Base-by-base conservation (phyloP, 2,888 invertebrate species). In the Lithophane ornitopus region DNA sequence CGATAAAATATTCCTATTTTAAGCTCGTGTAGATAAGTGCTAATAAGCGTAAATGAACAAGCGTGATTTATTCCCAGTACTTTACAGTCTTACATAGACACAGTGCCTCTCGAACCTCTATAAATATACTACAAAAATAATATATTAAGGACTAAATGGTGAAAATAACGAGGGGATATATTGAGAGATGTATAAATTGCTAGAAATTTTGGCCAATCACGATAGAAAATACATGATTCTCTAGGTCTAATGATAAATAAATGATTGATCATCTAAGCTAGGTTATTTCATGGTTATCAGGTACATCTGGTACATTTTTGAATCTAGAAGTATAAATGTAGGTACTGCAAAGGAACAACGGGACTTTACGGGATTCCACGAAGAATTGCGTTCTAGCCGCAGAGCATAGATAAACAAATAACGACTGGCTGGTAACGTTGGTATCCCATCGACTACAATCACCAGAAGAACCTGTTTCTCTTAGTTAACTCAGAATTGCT, bases 31-130 rank as follows among this genome's bases (percentile, higher is more conserved):
- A 81, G 76, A 81, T 84, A 75, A 71, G 70, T 73, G 72, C 76
- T 79, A 79, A 83, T 83, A 84, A 84, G 81, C 74, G 77, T 83
- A 78, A 83, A 83, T 83, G 84, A 81, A 81, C 81, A 78, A 62
- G 62, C 73, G 81, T 83, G 83, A 84, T 83, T 84, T 83, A 83
- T 84, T 66, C 73, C 26, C 70, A 41, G 73, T 62, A 81, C 70
- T 82, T 80, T 62, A 81, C 70, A 62, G 46, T 68, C 62, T 74
- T 39, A 66, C 74, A 69, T 58, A 76, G 70, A 80, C 58, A 75
- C 62, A 80, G 71, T 76, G 66, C 76, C 71, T 71, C 19, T 56
- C 67, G 61, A 63, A 34, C 34, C 52, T 72, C 12, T 49, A 68
- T 44, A 67, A 70, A 56, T 74, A 82, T 46, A 67, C 22, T n/a